Base-by-base conservation (phyloP, 2,888 invertebrate species). In the Cylindroiulus punctatus region DNA sequence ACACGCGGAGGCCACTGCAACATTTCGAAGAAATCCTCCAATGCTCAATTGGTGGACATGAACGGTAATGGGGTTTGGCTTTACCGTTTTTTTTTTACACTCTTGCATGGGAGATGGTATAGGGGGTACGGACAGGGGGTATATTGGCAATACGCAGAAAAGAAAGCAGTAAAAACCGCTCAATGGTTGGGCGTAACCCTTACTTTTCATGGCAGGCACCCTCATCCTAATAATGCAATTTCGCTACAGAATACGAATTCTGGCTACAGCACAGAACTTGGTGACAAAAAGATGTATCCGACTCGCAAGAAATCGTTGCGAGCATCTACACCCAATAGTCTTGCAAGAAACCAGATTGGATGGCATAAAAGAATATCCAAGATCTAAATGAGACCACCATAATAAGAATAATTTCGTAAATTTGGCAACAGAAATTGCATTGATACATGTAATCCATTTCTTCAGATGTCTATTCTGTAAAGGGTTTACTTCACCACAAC, bases 61-160 rank as follows among this genome's bases (percentile, higher is more conserved):
- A 12, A 14, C 10, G 44, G 44, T 44, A 44, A 44, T 52, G 52
- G n/a, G 19, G 52, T 52, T 52, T 52, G 19, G 5, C 4, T 5
- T 52, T 52, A 52, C 52, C 19, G n/a, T 52, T 52, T 52, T 52
- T 52, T 52, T n/a, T 7, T 4, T 17, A n/a, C n/a, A n/a, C n/a
- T n/a, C n/a, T n/a, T n/a, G n/a, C n/a, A n/a, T n/a, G n/a, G n/a
- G n/a, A 47, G 47, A 12, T 12, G 4, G 47, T 52, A n/a, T 3
- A n/a, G 52, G n/a, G 52, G 52, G 19, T 3, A 52, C 19, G 8
- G 52, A 4, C 14, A 47, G 52, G 52, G 52, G 52, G 52, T 36
- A 52, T 52, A 52, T 52, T 52, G 52, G 52, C 52, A 52, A 52
- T 52, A 52, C 52, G n/a, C 52, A 52, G 52, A 52, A 52, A 52